Evolutionary conservation across 2,113 vertebrate species (phyloP).

Genomic region (Excalfactoria chinensis): DNA sequence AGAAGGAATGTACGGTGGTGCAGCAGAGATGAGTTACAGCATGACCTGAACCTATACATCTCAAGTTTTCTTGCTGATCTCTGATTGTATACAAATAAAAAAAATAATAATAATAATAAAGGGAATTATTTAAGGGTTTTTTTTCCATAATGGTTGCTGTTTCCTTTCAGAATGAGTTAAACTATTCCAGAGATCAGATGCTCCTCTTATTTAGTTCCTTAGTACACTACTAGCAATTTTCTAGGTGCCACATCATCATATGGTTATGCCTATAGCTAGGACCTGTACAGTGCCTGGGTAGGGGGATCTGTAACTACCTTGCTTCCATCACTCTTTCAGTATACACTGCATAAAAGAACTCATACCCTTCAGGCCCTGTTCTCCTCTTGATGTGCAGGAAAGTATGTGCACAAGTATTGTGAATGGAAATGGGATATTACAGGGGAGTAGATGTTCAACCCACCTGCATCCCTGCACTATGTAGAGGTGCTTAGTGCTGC

Average conservation of each 20-base stretch:
- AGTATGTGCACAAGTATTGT: neutral
- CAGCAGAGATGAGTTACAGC: neutral
- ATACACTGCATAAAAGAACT: neutral
- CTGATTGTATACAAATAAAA: neutral
- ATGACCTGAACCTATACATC: neutral
- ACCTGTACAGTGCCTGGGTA: neutral
- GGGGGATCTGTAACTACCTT: neutral
- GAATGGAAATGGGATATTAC: neutral
- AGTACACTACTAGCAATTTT: neutral
- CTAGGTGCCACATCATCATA: neutral
- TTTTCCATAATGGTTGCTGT: no score
- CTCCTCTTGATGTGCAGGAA: neutral
- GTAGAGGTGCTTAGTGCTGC: neutral
- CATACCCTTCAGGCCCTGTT: neutral
- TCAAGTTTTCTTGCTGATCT: neutral
- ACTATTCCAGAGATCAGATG: neutral
- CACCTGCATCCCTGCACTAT: neutral
- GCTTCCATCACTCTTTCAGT: neutral
- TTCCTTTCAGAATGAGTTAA: neutral
- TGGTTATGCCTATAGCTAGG: neutral
- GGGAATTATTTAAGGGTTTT: neutral
- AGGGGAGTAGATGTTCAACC: neutral
- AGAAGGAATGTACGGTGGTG: neutral
- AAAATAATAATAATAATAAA: neutral
- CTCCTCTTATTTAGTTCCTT: neutral